Percentiles rank a stretch among this genome's conserved stretches.
These are phyloP conservation scores for Paramacrobiotus metropolitanus DNA, from an alignment of 1,140 invertebrate species.

Conservation along the genomic window DNA sequence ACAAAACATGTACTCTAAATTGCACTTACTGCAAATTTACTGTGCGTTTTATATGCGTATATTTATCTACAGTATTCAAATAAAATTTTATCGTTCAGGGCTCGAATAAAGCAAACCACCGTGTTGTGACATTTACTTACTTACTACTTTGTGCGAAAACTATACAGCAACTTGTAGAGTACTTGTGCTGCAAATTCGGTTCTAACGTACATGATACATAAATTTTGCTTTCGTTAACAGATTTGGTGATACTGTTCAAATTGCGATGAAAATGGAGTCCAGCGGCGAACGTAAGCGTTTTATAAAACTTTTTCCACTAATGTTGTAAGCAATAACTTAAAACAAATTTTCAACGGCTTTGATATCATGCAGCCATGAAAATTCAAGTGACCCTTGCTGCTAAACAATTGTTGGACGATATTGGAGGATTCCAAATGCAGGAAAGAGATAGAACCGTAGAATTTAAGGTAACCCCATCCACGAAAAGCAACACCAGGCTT, in stretches of 20 bases:
- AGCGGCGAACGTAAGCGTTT: background rate
- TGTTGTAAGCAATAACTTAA: background rate
- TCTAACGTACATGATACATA: too few species aligned
- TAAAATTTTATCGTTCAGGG: too few species aligned
- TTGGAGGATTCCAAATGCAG: slow-evolving; percentile 65
- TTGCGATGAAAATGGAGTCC: background rate
- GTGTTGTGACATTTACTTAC: too few species aligned
- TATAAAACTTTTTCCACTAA: background rate
- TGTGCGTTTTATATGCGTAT: too few species aligned
- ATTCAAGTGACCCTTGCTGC: slow-evolving; percentile 83
- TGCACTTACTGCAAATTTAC: slow-evolving; percentile 25
- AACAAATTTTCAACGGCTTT: slow-evolving; percentile 14
- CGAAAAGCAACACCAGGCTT: background rate
- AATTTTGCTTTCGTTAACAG: background rate
- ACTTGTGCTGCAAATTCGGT: too few species aligned
- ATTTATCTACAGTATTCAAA: too few species aligned
- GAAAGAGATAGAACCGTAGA: slow-evolving; percentile 59
- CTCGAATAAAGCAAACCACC: too few species aligned
- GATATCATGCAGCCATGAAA: slow-evolving; percentile 40
- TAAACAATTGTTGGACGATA: slow-evolving; percentile 61
- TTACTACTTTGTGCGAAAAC: too few species aligned
- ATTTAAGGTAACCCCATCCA: slow-evolving; percentile 46
- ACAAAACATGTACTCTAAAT: slow-evolving; percentile 79
- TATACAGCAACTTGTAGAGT: too few species aligned
- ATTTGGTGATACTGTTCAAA: slow-evolving; percentile 6